phyloP scores from a whole-genome alignment of 2,888 invertebrate species.

The Acleris literana region DNA sequence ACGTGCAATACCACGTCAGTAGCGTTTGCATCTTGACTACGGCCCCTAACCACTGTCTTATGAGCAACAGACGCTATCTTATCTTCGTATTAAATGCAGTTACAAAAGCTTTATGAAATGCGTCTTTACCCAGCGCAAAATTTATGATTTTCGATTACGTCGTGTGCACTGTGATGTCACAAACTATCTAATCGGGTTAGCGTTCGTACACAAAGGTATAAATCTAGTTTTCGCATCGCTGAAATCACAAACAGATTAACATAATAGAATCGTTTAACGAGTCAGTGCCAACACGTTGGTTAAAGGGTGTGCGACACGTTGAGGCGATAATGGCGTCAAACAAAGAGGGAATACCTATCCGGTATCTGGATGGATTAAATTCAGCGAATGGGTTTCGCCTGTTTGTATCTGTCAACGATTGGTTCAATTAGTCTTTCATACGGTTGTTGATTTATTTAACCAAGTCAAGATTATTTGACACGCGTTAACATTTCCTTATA shows the following conservation, averaged over 20 bases:
- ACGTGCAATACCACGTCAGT: too few relatives aligned
- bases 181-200: constrained; percentile 56
- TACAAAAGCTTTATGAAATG: background rate
- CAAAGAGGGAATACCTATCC: constrained; percentile 1
- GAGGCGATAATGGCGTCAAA: constrained; percentile 1
- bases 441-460: too few relatives aligned
- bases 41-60: constrained; percentile 6
- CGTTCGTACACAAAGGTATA: constrained; percentile 43
- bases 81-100: constrained; percentile 4
- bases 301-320: constrained; percentile 14
- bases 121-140: constrained; percentile 4
- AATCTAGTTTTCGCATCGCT: constrained; percentile 27
- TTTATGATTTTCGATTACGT: constrained; percentile 45
- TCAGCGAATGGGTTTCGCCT: background rate
- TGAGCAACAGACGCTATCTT: constrained; percentile 11
- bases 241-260: constrained; percentile 21
- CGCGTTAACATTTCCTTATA: too few relatives aligned
- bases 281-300: constrained; percentile 11
- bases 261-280: constrained; percentile 22
- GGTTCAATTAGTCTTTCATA: too few relatives aligned
- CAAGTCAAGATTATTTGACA: too few relatives aligned
- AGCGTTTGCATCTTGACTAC: too few relatives aligned
- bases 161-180: constrained; percentile 48
- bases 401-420: background rate
- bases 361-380: background rate